Evolutionary conservation across 1,140 invertebrate genomes (phyloP).

Genomic region (Drosophila mayri): DNA sequence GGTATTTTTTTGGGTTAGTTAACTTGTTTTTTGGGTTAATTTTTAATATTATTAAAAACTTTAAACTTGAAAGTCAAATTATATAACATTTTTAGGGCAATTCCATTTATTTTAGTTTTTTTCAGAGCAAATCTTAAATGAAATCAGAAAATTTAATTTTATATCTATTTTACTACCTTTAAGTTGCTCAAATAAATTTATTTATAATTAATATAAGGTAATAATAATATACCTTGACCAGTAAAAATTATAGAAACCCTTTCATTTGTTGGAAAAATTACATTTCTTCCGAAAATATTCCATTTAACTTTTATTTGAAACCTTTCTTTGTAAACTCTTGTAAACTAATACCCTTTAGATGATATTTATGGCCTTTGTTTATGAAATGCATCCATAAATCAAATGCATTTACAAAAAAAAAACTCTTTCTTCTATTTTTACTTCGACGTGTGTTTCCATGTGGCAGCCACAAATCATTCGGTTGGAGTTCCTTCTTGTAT

Average conservation of each 20-base stretch:
- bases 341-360: neutral
- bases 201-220: too few species aligned
- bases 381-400: slow-evolving; percentile 19
- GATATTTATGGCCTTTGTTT: slow-evolving; percentile 17
- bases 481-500: neutral
- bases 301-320: neutral
- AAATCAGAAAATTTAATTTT: neutral
- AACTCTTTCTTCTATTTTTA: slow-evolving; percentile 42
- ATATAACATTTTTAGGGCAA: rapidly evolving
- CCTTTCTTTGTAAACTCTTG: neutral
- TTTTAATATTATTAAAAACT: neutral
- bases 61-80: neutral
- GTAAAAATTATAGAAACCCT: neutral
- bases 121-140: neutral
- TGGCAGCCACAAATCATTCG: slow-evolving; percentile 19
- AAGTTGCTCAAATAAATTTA: too few species aligned
- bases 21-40: neutral
- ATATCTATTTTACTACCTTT: too few species aligned
- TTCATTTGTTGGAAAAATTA: neutral
- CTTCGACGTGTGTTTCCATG: slow-evolving; percentile 7
- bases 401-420: slow-evolving; percentile 31
- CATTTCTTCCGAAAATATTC: neutral
- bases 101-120: neutral
- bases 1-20: neutral
- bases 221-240: too few species aligned